Conservation (phyloP, 2,113 vertebrate genomes). For the Planiliza haematocheilus region DNA sequence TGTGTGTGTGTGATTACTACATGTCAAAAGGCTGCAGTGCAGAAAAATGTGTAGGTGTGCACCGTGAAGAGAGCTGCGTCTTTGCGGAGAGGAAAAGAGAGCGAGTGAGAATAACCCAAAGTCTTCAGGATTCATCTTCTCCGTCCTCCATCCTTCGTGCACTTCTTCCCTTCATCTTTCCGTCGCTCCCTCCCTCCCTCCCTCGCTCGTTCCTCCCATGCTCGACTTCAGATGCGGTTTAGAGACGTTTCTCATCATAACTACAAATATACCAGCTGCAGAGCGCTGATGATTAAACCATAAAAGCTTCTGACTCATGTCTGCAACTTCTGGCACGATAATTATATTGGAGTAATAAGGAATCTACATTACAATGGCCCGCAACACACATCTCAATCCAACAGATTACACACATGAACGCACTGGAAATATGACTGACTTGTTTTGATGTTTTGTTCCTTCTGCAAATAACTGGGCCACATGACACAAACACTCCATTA, state of each 20-base stretch:
- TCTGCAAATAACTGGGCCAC: neutral
- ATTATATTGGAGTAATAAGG: constrained; percentile 9
- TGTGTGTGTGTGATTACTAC: constrained; percentile 46
- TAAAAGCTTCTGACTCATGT: constrained; percentile 12
- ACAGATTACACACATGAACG: neutral
- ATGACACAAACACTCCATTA: neutral
- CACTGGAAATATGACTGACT: neutral
- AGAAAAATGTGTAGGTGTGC: constrained; percentile 67
- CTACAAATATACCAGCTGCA: constrained; percentile 21
- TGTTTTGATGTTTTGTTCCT: neutral
- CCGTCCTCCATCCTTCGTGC: constrained; percentile 4
- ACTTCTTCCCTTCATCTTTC: neutral
- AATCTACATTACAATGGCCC: constrained; percentile 2
- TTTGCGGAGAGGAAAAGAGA: constrained; percentile 45
- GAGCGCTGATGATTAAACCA: constrained; percentile 32
- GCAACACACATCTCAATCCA: neutral
- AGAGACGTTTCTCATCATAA: constrained; percentile 30
- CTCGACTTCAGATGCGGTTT: constrained; percentile 16
- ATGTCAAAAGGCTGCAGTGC: constrained; percentile 65
- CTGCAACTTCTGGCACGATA: constrained; percentile 14
- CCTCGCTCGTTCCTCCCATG: neutral
- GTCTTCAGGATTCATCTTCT: constrained; percentile 40
- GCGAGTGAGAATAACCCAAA: constrained; percentile 44
- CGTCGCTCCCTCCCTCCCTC: neutral
- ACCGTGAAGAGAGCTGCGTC: constrained; percentile 39